phyloP scores from a whole-genome alignment of 2,113 vertebrate genomes.

The Phyllostomus hastatus region DNA sequence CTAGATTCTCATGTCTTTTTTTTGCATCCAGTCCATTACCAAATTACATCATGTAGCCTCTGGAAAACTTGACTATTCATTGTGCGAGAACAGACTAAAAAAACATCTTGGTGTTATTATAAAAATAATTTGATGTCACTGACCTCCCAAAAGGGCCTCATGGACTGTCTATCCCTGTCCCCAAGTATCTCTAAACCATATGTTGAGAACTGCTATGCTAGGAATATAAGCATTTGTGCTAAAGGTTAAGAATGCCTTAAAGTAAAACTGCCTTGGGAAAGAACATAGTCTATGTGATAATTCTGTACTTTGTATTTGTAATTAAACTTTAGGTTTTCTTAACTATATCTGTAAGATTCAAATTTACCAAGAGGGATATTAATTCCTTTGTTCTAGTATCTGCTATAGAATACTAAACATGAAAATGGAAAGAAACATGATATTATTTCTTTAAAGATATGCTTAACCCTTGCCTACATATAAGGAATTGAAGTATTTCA shows the following conservation, averaged over 20 bases:
- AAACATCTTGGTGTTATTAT: background rate
- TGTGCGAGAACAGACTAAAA: background rate
- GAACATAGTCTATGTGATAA: background rate
- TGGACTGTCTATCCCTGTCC: background rate
- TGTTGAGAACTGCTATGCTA: background rate
- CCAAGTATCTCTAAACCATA: background rate
- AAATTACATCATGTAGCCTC: background rate
- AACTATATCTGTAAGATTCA: background rate
- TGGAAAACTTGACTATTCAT: background rate
- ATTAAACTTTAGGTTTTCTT: background rate
- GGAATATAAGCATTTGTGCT: background rate
- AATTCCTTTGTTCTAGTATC: background rate
- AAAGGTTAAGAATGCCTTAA: constrained; percentile 21
- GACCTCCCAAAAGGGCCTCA: background rate
- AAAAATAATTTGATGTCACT: background rate
- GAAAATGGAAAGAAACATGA: background rate
- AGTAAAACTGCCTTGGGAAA: background rate
- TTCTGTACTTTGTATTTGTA: constrained; percentile 2
- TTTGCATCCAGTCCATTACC: background rate
- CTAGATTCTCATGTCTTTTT: background rate
- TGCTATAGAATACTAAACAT: background rate
- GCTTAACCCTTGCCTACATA: background rate
- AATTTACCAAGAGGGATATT: background rate
- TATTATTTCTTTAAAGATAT: background rate
- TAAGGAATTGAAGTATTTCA: background rate